Base-by-base conservation (phyloP, 2,113 vertebrate genomes). In the Corythoichthys intestinalis region DNA sequence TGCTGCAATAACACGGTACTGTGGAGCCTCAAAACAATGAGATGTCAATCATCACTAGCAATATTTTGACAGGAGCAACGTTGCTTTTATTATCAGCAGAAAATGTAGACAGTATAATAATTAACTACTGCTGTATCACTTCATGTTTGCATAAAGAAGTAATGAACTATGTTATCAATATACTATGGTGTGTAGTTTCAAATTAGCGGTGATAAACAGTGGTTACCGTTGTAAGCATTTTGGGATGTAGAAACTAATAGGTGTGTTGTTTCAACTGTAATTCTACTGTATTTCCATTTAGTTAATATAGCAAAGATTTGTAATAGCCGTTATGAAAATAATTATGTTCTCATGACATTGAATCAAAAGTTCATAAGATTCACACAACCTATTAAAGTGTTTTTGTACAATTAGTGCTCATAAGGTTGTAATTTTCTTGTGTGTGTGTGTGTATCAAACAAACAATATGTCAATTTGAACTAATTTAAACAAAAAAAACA, bases 1-100 rank as follows among this genome's bases (percentile, higher is more conserved):
- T 75, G 70, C 80, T 87, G 83, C 75, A 86, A 90, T 82, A 89
- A 90, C 88, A 88, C 71, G 17, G 76, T 71, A 60, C 72, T 63
- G 69, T 67, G n/a, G 63, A 82, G 71, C 68, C 74, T 62, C 38
- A 72, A 85, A 88, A 87, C 83, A 83, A 84, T 83, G 80, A 73
- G 71, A 77, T 78, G 87, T 80, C 88, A 87, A 58, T 90, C 88
- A 88, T 46, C 58, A 3, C 44, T 46, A 70, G 74, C 64, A 47
- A 62, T 60, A 60, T 62, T 66, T 46, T 7, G 58, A 34, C 71
- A 65, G 37, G 69, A 57, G 47, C 62, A 69, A 62, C 17, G 2
- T 14, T 6, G 44, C 69, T 64, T 73, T 39, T 2, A 34, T 56
- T 35, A 48, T 67, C 28, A 52, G 49, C 15, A 46, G 56, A 58